phyloP scores from a whole-genome alignment of 2,888 invertebrate genomes.

The Brenthis daphne region DNA sequence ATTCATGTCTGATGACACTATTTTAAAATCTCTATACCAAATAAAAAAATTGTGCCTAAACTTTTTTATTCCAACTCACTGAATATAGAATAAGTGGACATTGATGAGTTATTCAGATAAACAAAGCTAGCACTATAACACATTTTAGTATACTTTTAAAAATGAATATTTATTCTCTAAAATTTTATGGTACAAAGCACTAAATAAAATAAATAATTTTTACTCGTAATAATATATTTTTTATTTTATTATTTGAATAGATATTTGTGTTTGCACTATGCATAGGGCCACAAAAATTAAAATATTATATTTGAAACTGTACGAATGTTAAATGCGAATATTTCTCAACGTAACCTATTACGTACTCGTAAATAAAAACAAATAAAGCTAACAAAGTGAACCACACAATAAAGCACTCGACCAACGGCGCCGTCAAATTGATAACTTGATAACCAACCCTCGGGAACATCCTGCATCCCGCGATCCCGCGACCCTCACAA shows the following conservation, averaged over 20 bases:
- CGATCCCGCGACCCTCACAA: conserved; percentile 44
- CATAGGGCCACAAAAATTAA: too few species aligned
- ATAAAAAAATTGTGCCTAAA: conserved; percentile 9
- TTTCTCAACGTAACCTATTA: neutral
- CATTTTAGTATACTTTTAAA: conserved; percentile 2
- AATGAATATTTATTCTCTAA: neutral
- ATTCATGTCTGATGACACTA: neutral
- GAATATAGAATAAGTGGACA: conserved; percentile 17
- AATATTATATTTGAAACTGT: too few species aligned
- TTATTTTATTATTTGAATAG: too few species aligned
- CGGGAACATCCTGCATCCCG: conserved; percentile 40
- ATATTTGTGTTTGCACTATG: too few species aligned
- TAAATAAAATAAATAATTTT: too few species aligned
- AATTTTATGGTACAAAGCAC: neutral
- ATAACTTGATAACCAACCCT: conserved; percentile 73
- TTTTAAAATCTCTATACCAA: conserved; percentile 9
- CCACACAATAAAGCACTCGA: conserved; percentile 43
- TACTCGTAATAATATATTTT: too few species aligned
- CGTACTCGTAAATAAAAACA: conserved; percentile 14
- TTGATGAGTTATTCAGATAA: conserved; percentile 13
- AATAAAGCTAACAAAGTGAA: conserved; percentile 25
- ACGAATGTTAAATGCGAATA: neutral
- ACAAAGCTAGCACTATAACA: conserved; percentile 13
- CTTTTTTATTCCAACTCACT: conserved; percentile 10
- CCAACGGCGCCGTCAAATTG: conserved; percentile 61